Evolutionary conservation across 2,888 invertebrate species (phyloP).

Genomic region (Drosophila ustulata): DNA sequence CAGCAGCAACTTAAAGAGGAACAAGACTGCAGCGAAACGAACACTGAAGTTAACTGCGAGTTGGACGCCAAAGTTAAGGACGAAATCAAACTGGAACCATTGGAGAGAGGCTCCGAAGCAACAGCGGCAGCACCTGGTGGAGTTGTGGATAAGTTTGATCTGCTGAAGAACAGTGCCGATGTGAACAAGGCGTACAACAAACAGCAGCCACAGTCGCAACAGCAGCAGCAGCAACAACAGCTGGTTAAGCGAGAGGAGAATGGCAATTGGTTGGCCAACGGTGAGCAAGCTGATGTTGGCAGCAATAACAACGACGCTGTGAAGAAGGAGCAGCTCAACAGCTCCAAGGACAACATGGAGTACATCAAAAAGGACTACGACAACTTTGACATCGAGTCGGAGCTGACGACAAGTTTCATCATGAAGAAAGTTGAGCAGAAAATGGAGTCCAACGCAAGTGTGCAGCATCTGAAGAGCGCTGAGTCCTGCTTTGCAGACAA

Average conservation of each 20-base stretch:
- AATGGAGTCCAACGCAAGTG: constrained; percentile 37
- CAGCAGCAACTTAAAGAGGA: constrained; percentile 52
- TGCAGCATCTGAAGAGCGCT: constrained; percentile 14
- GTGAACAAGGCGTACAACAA: constrained; percentile 69
- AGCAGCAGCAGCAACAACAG: constrained; percentile 29
- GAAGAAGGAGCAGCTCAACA: constrained; percentile 42
- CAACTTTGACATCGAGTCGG: constrained; percentile 85
- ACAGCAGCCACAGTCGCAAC: constrained; percentile 42
- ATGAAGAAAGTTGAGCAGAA: constrained; percentile 84
- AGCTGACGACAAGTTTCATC: constrained; percentile 84
- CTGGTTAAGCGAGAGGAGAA: constrained; percentile 60
- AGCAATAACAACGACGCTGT: constrained; percentile 51
- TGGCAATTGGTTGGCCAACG: constrained; percentile 40
- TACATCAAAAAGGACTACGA: constrained; percentile 83
- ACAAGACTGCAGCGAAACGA: constrained; percentile 20
- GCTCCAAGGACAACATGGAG: constrained; percentile 24
- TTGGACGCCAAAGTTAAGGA: constrained; percentile 69
- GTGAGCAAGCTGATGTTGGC: constrained; percentile 12
- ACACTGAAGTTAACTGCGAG: not conserved
- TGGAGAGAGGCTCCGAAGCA: constrained; percentile 47
- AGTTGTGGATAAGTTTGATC: constrained; percentile 80
- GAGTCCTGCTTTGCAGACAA: constrained; percentile 41
- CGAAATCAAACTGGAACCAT: constrained; percentile 81
- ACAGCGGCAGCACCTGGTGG: constrained; percentile 20
- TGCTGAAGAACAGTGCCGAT: constrained; percentile 76